Conservation (phyloP, 23 tunicate species). For the Halocynthia aurantium region DNA sequence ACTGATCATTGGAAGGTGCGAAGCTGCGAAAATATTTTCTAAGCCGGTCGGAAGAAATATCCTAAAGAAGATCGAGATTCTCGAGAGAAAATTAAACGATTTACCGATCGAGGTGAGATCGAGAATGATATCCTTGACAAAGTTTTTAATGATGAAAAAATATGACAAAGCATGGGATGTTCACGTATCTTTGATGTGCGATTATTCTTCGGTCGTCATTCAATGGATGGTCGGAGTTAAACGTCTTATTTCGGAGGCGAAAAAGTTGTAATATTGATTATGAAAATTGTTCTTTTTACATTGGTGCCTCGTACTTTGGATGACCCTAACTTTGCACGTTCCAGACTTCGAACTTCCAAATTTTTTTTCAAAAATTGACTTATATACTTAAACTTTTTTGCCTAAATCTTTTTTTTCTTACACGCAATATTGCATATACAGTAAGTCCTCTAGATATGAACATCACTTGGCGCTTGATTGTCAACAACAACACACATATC, state of each 20-base stretch:
- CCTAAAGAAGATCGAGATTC: slow-evolving; percentile 15
- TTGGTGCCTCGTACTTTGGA: too few species aligned
- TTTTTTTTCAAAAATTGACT: too few species aligned
- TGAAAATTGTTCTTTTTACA: not conserved
- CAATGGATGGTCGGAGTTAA: slow-evolving; percentile 29
- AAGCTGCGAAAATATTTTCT: slow-evolving; percentile 1
- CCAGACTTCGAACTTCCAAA: too few species aligned
- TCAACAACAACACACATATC: too few species aligned
- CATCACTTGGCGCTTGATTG: too few species aligned
- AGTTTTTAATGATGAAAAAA: slow-evolving; percentile 8
- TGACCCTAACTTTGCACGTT: too few species aligned
- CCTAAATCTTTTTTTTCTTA: too few species aligned
- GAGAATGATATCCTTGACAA: slow-evolving; percentile 3
- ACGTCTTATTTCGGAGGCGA: slow-evolving; percentile 18
- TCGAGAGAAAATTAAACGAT: slow-evolving; percentile 11
- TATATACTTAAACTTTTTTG: too few species aligned
- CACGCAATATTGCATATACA: too few species aligned
- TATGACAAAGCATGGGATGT: slow-evolving; percentile 16
- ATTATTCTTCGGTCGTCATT: slow-evolving; percentile 21
- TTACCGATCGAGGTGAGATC: not conserved
- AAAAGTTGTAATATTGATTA: slow-evolving; percentile 2
- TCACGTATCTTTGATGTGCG: slow-evolving; percentile 17
- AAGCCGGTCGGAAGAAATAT: not conserved
- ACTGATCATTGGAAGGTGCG: not conserved
- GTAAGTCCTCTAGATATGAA: too few species aligned